Percentiles rank a stretch among this genome's conserved stretches.
Conservation (phyloP, 1,140 invertebrate genomes). For the Nymphalis io region DNA sequence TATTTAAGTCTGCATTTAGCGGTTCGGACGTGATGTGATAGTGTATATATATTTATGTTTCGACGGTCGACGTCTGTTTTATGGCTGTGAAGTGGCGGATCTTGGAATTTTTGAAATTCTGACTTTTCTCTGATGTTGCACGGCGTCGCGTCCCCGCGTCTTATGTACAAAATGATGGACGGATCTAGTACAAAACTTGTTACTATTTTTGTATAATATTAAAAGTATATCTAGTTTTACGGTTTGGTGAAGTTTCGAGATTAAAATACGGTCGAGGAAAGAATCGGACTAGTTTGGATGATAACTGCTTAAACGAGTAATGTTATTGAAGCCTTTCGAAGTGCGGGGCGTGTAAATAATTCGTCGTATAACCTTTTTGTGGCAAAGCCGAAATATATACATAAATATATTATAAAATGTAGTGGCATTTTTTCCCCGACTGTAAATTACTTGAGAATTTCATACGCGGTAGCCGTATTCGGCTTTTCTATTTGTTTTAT, state of each 20-base stretch:
- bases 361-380: neutral
- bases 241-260: conserved; percentile 55
- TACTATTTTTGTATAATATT: conserved; percentile 79
- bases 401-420: neutral
- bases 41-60: conserved; percentile 42
- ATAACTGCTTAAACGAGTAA: conserved; percentile 1
- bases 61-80: conserved; percentile 39
- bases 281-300: conserved; percentile 15
- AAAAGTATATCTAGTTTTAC: conserved; percentile 71
- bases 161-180: conserved; percentile 71
- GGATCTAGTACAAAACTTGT: conserved; percentile 78
- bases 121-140: conserved; percentile 26
- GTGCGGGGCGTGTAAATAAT: conserved; percentile 29
- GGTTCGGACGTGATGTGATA: conserved; percentile 31
- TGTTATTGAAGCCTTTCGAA: neutral
- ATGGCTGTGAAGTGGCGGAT: conserved; percentile 57
- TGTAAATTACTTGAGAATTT: conserved; percentile 26
- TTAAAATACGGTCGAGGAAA: conserved; percentile 54
- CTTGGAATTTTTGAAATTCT: conserved; percentile 20
- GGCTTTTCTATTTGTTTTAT: conserved; percentile 32
- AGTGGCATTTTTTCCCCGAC: conserved; percentile 29
- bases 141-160: conserved; percentile 60
- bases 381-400: neutral
- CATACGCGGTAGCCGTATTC: conserved; percentile 26
- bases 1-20: conserved; percentile 50